Evolutionary conservation across 2,888 invertebrate species (phyloP).

Genomic region (Luperina nickerlii): DNA sequence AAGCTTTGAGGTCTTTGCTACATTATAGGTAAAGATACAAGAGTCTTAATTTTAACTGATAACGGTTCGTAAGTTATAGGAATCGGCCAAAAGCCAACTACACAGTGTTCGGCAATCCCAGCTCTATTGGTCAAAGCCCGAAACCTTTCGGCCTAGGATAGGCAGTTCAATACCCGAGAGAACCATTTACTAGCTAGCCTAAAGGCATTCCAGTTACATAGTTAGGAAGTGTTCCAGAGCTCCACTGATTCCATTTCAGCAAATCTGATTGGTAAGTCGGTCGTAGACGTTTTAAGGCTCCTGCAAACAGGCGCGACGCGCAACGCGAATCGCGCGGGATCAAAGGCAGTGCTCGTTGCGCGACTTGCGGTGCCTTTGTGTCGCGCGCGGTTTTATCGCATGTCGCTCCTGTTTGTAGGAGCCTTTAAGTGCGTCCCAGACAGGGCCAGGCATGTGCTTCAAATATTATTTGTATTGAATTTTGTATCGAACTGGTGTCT

Average conservation of each 20-base stretch:
- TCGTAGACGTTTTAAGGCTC: conserved; percentile 1
- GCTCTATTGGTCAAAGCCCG: conserved; percentile 38
- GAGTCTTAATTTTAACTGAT: no score
- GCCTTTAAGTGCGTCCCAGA: not conserved
- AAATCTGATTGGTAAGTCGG: conserved; percentile 3
- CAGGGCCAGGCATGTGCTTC: not conserved
- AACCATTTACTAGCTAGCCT: conserved; percentile 47
- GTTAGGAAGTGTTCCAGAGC: conserved; percentile 2
- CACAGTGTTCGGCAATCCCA: not conserved
- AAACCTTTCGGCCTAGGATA: conserved; percentile 53
- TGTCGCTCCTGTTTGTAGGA: no score
- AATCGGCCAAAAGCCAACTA: not conserved
- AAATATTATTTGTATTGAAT: not conserved
- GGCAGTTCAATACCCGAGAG: conserved; percentile 51
- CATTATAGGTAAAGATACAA: no score
- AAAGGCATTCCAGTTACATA: conserved; percentile 49
- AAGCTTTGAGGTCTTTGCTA: no score
- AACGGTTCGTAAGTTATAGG: no score
- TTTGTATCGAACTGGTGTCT: not conserved
- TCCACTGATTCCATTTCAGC: conserved; percentile 24
- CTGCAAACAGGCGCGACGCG: no score
- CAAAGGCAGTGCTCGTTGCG: no score
- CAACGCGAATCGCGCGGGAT: no score
- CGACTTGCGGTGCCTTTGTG: no score
- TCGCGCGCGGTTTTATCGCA: no score